Percentiles rank a stretch among this genome's conserved stretches.
These are phyloP conservation scores for Dipodomys ordii DNA, from an alignment of 2,113 vertebrate species.

Conservation along the genomic window DNA sequence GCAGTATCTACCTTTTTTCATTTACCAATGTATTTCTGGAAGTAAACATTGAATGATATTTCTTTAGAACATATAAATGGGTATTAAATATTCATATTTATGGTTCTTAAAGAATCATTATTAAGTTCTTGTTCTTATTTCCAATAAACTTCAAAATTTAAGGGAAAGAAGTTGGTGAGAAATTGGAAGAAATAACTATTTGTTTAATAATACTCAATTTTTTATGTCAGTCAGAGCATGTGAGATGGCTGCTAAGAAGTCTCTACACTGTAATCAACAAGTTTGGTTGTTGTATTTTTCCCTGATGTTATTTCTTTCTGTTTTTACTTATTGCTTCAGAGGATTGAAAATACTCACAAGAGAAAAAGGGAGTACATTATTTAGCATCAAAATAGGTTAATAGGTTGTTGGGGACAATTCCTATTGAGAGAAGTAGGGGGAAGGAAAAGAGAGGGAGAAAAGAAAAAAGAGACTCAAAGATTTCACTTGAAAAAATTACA, in stretches of 20 bases:
- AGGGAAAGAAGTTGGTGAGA: background rate
- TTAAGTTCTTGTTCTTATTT: background rate
- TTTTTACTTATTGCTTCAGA: background rate
- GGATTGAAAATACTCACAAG: background rate
- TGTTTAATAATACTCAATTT: no score
- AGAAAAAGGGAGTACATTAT: background rate
- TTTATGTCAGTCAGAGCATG: background rate
- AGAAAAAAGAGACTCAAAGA: background rate
- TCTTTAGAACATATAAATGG: background rate
- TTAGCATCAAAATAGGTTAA: background rate
- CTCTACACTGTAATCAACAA: background rate
- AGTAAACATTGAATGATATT: background rate
- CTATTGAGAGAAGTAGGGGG: no score
- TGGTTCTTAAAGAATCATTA: background rate
- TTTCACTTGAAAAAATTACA: background rate
- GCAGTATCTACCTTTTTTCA: background rate
- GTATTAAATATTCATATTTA: background rate
- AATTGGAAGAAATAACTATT: background rate
- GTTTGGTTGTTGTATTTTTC: background rate
- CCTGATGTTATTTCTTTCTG: background rate
- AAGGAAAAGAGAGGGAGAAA: background rate
- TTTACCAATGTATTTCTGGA: background rate
- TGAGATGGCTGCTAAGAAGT: background rate
- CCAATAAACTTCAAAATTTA: background rate
- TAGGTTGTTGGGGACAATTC: background rate